Evolutionary conservation across 2,888 invertebrate genomes (phyloP).

Genomic region (Epirrita christyi): DNA sequence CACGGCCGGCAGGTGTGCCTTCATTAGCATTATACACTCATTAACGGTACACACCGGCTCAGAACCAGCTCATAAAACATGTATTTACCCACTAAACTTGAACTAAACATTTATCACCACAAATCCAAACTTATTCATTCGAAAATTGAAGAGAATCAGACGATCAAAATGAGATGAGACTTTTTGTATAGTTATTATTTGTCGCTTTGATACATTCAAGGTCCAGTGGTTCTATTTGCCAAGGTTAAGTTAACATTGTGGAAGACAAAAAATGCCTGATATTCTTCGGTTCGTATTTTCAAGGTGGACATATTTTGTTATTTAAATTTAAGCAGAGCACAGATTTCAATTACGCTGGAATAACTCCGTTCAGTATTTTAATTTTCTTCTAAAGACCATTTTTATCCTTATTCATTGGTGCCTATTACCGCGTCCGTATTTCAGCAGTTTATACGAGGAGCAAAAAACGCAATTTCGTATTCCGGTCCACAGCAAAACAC

Average conservation of each 20-base stretch:
- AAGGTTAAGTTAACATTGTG: constrained; percentile 61
- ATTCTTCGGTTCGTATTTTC: constrained; percentile 50
- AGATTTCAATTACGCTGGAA: constrained; percentile 36
- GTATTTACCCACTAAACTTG: constrained; percentile 55
- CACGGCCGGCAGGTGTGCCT: constrained; percentile 57
- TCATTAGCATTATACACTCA: constrained; percentile 75
- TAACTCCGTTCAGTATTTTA: constrained; percentile 36
- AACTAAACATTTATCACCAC: constrained; percentile 42
- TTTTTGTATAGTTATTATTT: constrained; percentile 43
- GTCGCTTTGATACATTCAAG: constrained; percentile 61
- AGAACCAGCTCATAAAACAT: constrained; percentile 52
- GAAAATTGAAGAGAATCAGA: constrained; percentile 31
- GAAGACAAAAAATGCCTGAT: constrained; percentile 50
- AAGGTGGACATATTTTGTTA: constrained; percentile 42
- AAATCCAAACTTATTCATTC: constrained; percentile 35
- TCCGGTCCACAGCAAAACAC: constrained; percentile 64
- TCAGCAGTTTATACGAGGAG: constrained; percentile 50
- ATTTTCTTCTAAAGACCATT: constrained; percentile 42
- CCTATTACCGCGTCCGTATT: constrained; percentile 53
- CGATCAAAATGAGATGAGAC: constrained; percentile 28
- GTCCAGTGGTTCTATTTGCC: constrained; percentile 58
- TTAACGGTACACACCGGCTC: constrained; percentile 69
- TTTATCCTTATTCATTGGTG: constrained; percentile 48
- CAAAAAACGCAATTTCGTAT: constrained; percentile 61
- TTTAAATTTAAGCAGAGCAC: constrained; percentile 34